These are phyloP conservation scores for Camptogramma bilineatum DNA, from an alignment of 2,888 invertebrate genomes.

Conservation along the genomic window DNA sequence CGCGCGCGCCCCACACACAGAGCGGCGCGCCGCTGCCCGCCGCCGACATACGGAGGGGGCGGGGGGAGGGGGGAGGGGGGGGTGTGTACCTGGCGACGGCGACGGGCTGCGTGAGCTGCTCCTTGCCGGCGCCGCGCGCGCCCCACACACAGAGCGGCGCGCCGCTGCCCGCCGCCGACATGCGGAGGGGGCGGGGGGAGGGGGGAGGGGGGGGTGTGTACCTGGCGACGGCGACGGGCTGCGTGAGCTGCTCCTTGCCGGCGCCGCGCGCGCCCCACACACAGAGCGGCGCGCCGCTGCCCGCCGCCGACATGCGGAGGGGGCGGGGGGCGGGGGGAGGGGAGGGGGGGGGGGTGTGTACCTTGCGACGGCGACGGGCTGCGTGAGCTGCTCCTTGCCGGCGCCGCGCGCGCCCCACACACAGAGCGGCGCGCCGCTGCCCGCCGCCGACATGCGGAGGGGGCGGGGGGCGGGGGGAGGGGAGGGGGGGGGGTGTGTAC, in stretches of 20 bases:
- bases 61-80: slow-evolving; percentile 86
- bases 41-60: slow-evolving; percentile 90
- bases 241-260: slow-evolving; percentile 91
- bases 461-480: slow-evolving; percentile 94
- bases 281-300: slow-evolving; percentile 91
- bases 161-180: slow-evolving; percentile 90
- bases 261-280: slow-evolving; percentile 90
- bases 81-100: slow-evolving; percentile 85
- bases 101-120: slow-evolving; percentile 94
- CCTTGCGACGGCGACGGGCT: slow-evolving; percentile 92
- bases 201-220: no score
- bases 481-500: no score
- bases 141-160: slow-evolving; percentile 91
- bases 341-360: no score
- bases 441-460: slow-evolving; percentile 88
- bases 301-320: no score
- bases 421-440: slow-evolving; percentile 91
- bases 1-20: slow-evolving; percentile 89
- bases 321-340: no score
- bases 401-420: slow-evolving; percentile 91
- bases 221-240: no score
- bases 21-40: slow-evolving; percentile 91
- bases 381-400: slow-evolving; percentile 92
- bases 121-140: slow-evolving; percentile 89
- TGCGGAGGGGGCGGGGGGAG: slow-evolving; percentile 90